Conservation (phyloP, 2,797 vertebrate genomes). For the Alosa sapidissima region DNA sequence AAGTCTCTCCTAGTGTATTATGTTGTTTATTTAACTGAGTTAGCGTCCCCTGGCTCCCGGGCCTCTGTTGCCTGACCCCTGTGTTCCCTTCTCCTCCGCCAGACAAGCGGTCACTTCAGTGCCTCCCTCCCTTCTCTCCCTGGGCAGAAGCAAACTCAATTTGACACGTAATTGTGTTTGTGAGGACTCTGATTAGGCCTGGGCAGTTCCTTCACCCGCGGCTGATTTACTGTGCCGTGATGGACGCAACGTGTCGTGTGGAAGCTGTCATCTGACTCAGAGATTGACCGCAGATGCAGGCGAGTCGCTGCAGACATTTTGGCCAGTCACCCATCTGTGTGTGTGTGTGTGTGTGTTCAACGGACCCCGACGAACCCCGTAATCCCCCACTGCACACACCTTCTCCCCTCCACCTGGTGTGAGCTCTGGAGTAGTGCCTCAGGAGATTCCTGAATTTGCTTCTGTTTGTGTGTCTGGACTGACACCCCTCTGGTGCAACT, state of each 20-base stretch:
- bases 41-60: constrained; percentile 10
- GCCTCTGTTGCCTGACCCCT: neutral
- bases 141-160: constrained; percentile 55
- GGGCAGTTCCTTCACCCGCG: constrained; percentile 44
- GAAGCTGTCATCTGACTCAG: constrained; percentile 58
- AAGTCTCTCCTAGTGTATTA: constrained; percentile 40
- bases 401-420: no score
- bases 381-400: no score
- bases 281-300: constrained; percentile 47
- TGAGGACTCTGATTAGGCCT: constrained; percentile 52
- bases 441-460: no score
- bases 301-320: no score
- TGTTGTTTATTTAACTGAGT: constrained; percentile 49
- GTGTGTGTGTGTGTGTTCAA: neutral
- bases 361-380: no score
- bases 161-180: constrained; percentile 60
- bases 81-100: neutral
- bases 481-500: no score
- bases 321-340: neutral
- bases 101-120: neutral
- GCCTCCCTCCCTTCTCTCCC: constrained; percentile 27
- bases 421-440: no score
- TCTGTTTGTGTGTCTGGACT: no score
- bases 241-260: constrained; percentile 49
- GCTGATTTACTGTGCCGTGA: constrained; percentile 55